Evolutionary conservation across 1,140 invertebrate genomes (phyloP).

Genomic region (Drosophila orena): DNA sequence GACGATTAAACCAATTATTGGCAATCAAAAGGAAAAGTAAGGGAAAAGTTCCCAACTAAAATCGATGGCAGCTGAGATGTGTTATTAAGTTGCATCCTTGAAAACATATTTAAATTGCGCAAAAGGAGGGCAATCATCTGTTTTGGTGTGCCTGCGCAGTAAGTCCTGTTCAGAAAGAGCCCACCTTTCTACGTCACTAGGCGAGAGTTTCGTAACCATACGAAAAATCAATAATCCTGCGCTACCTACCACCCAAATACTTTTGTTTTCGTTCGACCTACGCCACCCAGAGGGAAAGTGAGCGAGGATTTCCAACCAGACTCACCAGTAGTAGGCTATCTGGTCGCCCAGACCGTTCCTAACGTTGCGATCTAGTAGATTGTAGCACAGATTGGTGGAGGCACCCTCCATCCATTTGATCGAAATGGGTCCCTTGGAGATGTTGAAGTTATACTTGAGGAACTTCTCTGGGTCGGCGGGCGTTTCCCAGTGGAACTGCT

Average conservation of each 20-base stretch:
- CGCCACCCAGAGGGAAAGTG: conserved; percentile 28
- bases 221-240: conserved; percentile 71
- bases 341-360: conserved; percentile 94
- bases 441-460: conserved; percentile 96
- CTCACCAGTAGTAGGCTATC: conserved; percentile 98
- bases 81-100: conserved; percentile 32
- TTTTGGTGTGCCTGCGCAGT: conserved; percentile 58
- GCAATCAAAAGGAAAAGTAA: conserved; percentile 39
- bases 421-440: conserved; percentile 93
- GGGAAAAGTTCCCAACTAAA: conserved; percentile 1
- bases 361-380: conserved; percentile 96
- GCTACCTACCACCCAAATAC: conserved; percentile 47
- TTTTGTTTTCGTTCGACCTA: conserved; percentile 74
- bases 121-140: conserved; percentile 47
- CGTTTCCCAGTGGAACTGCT: conserved; percentile 96
- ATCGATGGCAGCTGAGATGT: conserved; percentile 25
- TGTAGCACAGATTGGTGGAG: conserved; percentile 97
- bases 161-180: conserved; percentile 12
- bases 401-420: conserved; percentile 98
- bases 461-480: conserved; percentile 90
- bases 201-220: conserved; percentile 69
- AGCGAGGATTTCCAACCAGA: conserved; percentile 5
- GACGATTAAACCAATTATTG: conserved; percentile 18
- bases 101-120: not conserved
- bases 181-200: conserved; percentile 51